Evolutionary conservation across 2,888 invertebrate genomes (phyloP).

Genomic region (Lathronympha strigana): DNA sequence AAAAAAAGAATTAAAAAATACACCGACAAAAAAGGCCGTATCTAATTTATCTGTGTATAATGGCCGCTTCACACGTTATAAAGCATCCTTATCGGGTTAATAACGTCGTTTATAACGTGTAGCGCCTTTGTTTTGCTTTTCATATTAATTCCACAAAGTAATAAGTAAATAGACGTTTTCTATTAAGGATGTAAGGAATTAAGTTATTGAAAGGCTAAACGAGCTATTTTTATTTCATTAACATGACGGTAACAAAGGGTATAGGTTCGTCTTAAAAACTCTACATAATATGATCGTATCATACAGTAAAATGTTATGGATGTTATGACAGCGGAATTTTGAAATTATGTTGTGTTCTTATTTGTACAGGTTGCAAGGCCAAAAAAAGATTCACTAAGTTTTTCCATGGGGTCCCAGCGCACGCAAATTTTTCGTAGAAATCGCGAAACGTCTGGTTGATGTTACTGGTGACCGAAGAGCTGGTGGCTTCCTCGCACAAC

Average conservation of each 20-base stretch:
- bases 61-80: constrained; percentile 40
- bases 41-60: constrained; percentile 40
- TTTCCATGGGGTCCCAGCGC: too few species aligned
- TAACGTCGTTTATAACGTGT: constrained; percentile 36
- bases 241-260: background rate
- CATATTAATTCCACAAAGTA: constrained; percentile 1
- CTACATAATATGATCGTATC: too few species aligned
- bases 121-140: constrained; percentile 31
- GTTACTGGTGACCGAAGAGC: too few species aligned
- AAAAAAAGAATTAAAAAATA: background rate
- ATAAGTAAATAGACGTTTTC: background rate
- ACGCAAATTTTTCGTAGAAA: too few species aligned
- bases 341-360: too few species aligned
- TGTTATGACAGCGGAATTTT: too few species aligned
- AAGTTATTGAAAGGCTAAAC: background rate
- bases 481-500: too few species aligned
- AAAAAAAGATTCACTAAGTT: too few species aligned
- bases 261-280: too few species aligned
- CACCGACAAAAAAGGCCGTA: constrained; percentile 8
- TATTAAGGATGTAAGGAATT: background rate
- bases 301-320: too few species aligned
- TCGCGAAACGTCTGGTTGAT: too few species aligned
- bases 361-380: too few species aligned
- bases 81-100: constrained; percentile 40
- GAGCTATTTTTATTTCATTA: background rate